phyloP scores from a whole-genome alignment of 37 sponge, comb jelly and placozoan genomes.

The Sycon ciliatum region DNA sequence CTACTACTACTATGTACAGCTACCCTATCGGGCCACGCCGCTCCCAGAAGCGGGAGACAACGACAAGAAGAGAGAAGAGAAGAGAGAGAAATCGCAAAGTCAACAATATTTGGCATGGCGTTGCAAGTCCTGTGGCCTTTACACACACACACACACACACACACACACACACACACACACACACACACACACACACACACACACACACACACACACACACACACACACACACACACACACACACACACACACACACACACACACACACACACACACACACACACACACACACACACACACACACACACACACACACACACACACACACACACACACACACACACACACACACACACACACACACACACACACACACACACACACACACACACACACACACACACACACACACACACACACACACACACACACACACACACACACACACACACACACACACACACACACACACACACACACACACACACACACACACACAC shows the following conservation, averaged over 20 bases:
- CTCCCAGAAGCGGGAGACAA: no score
- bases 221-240: constrained; percentile 16
- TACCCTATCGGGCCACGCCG: no score
- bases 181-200: not conserved
- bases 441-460: not conserved
- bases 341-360: not conserved
- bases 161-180: not conserved
- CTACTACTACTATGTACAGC: no score
- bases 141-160: constrained; percentile 16
- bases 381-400: not conserved
- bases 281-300: constrained; percentile 16
- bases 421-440: not conserved
- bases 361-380: constrained; percentile 9
- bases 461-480: constrained; percentile 2
- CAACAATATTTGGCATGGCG: no score
- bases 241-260: constrained; percentile 16
- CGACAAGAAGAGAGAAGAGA: no score
- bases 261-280: constrained; percentile 16
- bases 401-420: not conserved
- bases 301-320: constrained; percentile 16
- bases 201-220: constrained; percentile 16
- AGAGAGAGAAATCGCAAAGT: no score
- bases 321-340: constrained; percentile 5
- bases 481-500: not conserved
- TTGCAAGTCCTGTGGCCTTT: no score